Percentiles rank a stretch among this genome's conserved stretches.
Evolutionary conservation across 2,113 vertebrate species (phyloP).

Genomic region (Cettia cetti): DNA sequence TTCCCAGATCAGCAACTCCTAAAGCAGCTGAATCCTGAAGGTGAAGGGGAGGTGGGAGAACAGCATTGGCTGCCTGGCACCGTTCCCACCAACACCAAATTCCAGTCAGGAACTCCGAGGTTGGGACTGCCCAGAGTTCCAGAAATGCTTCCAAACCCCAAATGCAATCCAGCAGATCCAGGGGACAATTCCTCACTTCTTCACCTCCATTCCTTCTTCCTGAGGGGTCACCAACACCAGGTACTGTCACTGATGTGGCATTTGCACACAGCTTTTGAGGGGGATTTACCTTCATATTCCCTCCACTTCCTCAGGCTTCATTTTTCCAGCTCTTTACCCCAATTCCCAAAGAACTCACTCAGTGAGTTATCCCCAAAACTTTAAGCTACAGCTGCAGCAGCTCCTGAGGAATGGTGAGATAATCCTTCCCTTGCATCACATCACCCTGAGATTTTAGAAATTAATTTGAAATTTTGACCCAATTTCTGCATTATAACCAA

Average conservation of each 20-base stretch:
- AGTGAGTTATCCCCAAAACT: neutral
- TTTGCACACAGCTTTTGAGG: neutral
- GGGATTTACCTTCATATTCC: neutral
- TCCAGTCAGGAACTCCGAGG: neutral
- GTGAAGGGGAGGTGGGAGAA: neutral
- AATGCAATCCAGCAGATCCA: neutral
- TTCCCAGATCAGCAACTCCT: neutral
- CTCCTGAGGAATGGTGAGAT: neutral
- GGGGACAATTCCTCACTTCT: neutral
- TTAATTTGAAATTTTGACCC: neutral
- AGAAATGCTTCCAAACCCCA: neutral
- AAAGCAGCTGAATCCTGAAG: neutral
- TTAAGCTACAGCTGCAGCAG: neutral
- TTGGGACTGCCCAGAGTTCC: neutral
- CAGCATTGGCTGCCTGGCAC: neutral
- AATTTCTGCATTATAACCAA: neutral
- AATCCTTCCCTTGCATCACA: too few relatives aligned
- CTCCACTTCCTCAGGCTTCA: neutral
- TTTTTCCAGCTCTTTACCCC: neutral
- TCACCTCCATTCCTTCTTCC: neutral
- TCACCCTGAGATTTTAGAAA: neutral
- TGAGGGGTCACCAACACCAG: neutral
- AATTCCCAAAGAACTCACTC: neutral
- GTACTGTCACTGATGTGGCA: neutral
- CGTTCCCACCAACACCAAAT: neutral